Percentiles rank a stretch among this genome's conserved stretches.
Evolutionary conservation across 2,888 invertebrate genomes (phyloP).

Genomic region (Drosophila ezoana): DNA sequence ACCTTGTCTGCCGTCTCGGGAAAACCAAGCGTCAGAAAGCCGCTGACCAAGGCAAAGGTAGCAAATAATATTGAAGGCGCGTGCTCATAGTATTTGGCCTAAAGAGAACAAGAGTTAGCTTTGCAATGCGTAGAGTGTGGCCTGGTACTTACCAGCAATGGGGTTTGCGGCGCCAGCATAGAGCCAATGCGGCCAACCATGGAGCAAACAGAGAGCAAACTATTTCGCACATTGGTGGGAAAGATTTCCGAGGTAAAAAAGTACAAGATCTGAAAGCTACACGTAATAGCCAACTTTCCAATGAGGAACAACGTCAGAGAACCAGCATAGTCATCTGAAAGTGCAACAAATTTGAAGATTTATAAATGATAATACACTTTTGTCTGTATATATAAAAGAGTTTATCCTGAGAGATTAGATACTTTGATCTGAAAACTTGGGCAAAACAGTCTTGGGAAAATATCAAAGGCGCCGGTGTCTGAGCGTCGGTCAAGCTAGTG

Average conservation of each 20-base stretch:
- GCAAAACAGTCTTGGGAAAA: too few species aligned
- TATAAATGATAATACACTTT: too few species aligned
- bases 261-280: conserved; percentile 89
- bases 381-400: too few species aligned
- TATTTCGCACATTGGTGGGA: conserved; percentile 89
- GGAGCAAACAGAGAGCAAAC: conserved; percentile 89
- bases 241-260: conserved; percentile 90
- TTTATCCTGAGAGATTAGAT: too few species aligned
- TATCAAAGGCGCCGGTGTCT: too few species aligned
- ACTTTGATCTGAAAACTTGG: too few species aligned
- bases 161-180: conserved; percentile 89
- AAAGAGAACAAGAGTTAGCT: background rate
- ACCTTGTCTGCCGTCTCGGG: conserved; percentile 88
- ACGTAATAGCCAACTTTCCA: conserved; percentile 89
- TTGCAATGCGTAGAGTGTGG: rapidly evolving
- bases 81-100: conserved; percentile 84
- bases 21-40: conserved; percentile 87
- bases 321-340: conserved; percentile 85
- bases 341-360: too few species aligned
- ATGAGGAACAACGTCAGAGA: conserved; percentile 86
- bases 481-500: background rate
- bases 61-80: conserved; percentile 88
- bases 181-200: conserved; percentile 90
- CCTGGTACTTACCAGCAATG: conserved; percentile 85
- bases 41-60: conserved; percentile 86